Evolutionary conservation across 2,888 invertebrate genomes (phyloP), one percentile per base, ranked within the genome.

Genomic region (Nowickia ferox): DNA sequence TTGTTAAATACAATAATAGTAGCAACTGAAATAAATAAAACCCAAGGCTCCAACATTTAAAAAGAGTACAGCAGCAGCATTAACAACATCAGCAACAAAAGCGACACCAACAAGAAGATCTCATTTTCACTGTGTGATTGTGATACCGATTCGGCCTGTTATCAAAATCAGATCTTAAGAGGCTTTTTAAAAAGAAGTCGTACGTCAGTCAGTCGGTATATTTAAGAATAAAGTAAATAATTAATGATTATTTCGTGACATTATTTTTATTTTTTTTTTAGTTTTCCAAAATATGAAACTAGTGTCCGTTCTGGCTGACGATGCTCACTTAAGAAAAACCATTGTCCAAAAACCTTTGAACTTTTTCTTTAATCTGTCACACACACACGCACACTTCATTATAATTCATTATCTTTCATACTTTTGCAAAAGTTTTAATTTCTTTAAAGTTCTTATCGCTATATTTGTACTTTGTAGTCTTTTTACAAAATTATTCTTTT

Each of bases 241-340:
- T 79, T 86, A 88, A 89, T 90, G 89, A 89, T 90, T 89, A 89
- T 90, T 89, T 90, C 90, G 90, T 90, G 90, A 90, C 90, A 89
- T 89, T 89, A 89, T 88, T 89, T 88, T 61, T 42, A 11, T 3
- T n/a, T 59, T 59, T 87, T 55, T 68, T 84, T 61, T 77, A 61
- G 22, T 74, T 55, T 53, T 53, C n/a, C 22, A 10, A 77, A 68
- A 59, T 17, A 46, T 13, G 66, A 17, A 44, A 30, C 15, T 30
- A 61, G 22, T 40, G 15, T 30, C 17, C 30, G 44, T 30, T n/a
- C n/a, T 51, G 48, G 38, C 66, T 48, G 63, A n/a, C 53, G 9
- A 8, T 63, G 22, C 42, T 75, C 5, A 42, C n/a, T 30, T n/a
- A 48, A 71, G 42, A 75, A 68, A 75, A 61, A 44, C 11, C 8